Conservation (phyloP, 1,140 invertebrate species). For the Bombyx mandarina region DNA sequence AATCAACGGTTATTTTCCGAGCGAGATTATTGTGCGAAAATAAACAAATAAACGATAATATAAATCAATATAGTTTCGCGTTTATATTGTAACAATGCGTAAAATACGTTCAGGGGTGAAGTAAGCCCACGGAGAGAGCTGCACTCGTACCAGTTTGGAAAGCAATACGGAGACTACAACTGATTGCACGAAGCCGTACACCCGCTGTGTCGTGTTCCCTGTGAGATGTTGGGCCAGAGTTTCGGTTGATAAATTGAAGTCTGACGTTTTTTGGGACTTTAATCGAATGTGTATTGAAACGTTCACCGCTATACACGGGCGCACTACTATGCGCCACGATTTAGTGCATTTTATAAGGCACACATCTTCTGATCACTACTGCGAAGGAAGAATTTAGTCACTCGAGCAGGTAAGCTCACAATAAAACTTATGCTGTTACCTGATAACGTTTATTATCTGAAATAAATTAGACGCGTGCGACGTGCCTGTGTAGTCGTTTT, state of each 20-base stretch:
- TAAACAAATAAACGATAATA: conserved; percentile 5
- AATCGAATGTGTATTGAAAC: conserved; percentile 71
- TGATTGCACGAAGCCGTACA: conserved; percentile 45
- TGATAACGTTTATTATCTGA: too few species aligned
- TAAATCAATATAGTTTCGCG: conserved; percentile 2
- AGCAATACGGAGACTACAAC: background rate
- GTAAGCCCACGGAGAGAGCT: conserved; percentile 29
- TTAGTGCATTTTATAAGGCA: conserved; percentile 70
- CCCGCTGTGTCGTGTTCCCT: conserved; percentile 49
- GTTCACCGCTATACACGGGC: conserved; percentile 68
- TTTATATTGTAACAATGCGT: conserved; percentile 41
- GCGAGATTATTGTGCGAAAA: background rate
- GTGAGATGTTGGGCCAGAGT: conserved; percentile 63
- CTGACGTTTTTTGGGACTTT: conserved; percentile 52
- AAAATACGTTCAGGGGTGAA: conserved; percentile 65
- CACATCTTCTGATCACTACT: conserved; percentile 70
- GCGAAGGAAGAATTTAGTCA: conserved; percentile 67
- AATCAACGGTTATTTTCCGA: conserved; percentile 10
- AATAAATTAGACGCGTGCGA: too few species aligned
- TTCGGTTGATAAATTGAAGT: conserved; percentile 57
- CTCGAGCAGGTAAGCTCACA: conserved; percentile 34
- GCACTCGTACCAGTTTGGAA: background rate
- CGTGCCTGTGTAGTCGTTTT: too few species aligned
- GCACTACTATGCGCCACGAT: conserved; percentile 70
- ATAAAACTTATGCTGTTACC: background rate